These are phyloP conservation scores for Anthoscopus minutus DNA, from an alignment of 2,113 vertebrate genomes.

Conservation along the genomic window DNA sequence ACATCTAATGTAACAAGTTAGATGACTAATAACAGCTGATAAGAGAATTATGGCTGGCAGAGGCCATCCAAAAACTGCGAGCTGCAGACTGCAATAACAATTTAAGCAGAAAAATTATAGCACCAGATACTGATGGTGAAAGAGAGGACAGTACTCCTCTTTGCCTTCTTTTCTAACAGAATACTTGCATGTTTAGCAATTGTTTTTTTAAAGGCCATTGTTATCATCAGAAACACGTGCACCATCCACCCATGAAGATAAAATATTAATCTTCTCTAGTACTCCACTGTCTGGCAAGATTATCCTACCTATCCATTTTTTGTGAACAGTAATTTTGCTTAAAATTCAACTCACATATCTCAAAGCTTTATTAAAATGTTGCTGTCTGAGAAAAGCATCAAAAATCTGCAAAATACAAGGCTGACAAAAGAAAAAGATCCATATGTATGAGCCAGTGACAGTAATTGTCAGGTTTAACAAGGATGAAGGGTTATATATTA, in stretches of 20 bases:
- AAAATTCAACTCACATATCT: neutral
- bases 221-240: neutral
- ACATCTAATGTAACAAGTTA: neutral
- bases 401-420: neutral
- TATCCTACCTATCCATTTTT: neutral
- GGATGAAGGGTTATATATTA: neutral
- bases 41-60: neutral
- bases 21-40: neutral
- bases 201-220: neutral
- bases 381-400: neutral
- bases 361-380: constrained; percentile 2
- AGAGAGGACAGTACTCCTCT: neutral
- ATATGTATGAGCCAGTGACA: neutral
- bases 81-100: neutral
- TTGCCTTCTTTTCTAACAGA: neutral
- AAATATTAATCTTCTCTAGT: neutral
- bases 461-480: constrained; percentile 20
- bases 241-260: neutral
- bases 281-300: neutral
- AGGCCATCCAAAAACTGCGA: neutral
- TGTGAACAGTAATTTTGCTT: neutral
- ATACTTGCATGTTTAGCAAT: neutral
- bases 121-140: neutral
- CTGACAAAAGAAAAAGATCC: neutral
- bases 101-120: neutral